phyloP scores from a whole-genome alignment of 2,797 vertebrate species.

The Phrynocephalus guinanensis region DNA sequence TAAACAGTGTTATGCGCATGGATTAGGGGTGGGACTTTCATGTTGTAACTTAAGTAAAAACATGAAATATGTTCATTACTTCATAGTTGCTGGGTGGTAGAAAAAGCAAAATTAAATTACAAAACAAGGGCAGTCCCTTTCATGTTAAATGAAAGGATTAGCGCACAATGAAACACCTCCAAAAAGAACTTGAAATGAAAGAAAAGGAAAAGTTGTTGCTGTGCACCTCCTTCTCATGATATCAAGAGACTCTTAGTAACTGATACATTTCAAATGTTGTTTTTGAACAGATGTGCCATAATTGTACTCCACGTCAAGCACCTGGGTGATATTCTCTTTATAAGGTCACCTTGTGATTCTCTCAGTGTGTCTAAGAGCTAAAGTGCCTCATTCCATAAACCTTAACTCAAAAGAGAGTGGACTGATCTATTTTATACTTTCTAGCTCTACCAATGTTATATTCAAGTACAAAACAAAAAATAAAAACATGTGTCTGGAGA shows the following conservation, averaged over 20 bases:
- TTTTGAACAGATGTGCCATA: constrained; percentile 23
- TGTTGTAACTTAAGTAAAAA: too few species aligned
- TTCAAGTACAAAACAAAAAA: background rate
- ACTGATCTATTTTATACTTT: background rate
- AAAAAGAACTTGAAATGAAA: too few species aligned
- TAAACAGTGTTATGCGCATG: background rate
- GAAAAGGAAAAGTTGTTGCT: too few species aligned
- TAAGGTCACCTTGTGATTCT: background rate
- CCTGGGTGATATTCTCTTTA: constrained; percentile 31
- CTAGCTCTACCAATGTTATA: background rate
- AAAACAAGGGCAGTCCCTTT: too few species aligned
- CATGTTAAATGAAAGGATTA: too few species aligned
- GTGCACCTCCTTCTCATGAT: too few species aligned
- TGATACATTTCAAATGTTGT: background rate
- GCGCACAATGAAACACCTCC: too few species aligned
- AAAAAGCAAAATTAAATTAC: too few species aligned
- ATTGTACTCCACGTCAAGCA: constrained; percentile 6
- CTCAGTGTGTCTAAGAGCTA: constrained; percentile 15
- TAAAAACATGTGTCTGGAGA: background rate
- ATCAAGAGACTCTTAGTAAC: background rate
- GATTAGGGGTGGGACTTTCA: too few species aligned
- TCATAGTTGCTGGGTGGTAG: too few species aligned
- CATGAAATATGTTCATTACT: too few species aligned
- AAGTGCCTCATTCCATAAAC: background rate
- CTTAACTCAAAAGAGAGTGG: too few species aligned